A percentile compares a stretch with the other conserved stretches of the same genome.
phyloP scores from a whole-genome alignment of 53 echinoderm and acorn worm genomes.

The Stichopus horrens region DNA sequence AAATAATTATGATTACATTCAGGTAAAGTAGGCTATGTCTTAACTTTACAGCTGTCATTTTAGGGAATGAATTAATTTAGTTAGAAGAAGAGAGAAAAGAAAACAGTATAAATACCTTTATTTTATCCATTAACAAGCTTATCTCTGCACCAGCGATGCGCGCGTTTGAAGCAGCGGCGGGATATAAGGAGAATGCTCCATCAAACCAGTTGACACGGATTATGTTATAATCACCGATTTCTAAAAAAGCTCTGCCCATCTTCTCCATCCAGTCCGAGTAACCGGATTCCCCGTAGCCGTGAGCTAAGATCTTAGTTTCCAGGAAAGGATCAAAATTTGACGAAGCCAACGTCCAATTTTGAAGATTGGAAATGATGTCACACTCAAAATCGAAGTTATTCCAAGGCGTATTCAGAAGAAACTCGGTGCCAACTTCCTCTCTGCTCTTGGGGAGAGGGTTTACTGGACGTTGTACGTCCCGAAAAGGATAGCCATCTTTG shows the following conservation, averaged over 20 bases:
- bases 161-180: conserved; percentile 66
- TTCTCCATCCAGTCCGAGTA: conserved; percentile 67
- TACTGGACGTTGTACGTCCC: conserved; percentile 79
- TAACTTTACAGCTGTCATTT: neutral
- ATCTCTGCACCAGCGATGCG: conserved; percentile 86
- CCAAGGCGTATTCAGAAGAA: conserved; percentile 71
- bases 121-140: conserved; percentile 68
- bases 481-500: conserved; percentile 70
- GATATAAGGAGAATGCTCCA: conserved; percentile 70
- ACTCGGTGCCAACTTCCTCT: conserved; percentile 60
- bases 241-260: conserved; percentile 74
- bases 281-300: conserved; percentile 64
- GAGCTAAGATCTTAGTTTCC: conserved; percentile 67
- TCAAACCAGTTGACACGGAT: conserved; percentile 75
- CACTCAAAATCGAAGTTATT: conserved; percentile 46
- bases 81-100: neutral
- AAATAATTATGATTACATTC: neutral
- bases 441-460: conserved; percentile 70
- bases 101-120: conserved; percentile 59
- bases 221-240: conserved; percentile 70
- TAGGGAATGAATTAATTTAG: neutral
- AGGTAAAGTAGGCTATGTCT: neutral
- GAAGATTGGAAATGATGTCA: conserved; percentile 53
- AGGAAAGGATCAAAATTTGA: conserved; percentile 65
- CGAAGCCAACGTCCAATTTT: conserved; percentile 40